Percentiles rank a stretch among this genome's conserved stretches.
These are phyloP conservation scores for Amphipoea oculea DNA, from an alignment of 2,888 invertebrate genomes.

Conservation along the genomic window DNA sequence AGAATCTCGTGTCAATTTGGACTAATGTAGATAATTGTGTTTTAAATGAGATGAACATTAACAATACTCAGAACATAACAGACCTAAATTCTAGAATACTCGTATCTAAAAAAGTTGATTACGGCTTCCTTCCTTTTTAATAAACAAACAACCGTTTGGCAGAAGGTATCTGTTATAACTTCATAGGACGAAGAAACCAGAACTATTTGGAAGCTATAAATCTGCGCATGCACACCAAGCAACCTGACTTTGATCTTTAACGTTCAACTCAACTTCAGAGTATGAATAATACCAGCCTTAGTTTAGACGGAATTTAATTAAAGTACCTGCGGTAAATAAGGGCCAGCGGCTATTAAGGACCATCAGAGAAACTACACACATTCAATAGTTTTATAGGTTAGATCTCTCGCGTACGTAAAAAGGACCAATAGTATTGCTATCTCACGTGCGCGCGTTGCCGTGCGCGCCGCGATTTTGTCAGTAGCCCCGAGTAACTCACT, in stretches of 20 bases:
- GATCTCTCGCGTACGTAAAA: too few species aligned
- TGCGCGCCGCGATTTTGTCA: too few species aligned
- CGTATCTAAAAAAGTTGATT: not conserved
- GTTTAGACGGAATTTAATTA: too few species aligned
- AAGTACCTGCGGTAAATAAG: too few species aligned
- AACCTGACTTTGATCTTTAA: slow-evolving; percentile 57
- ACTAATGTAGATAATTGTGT: not conserved
- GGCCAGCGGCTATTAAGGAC: too few species aligned
- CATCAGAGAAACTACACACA: too few species aligned
- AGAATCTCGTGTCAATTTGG: not conserved
- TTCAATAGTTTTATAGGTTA: too few species aligned
- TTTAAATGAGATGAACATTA: not conserved
- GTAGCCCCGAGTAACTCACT: too few species aligned
- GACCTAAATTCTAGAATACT: not conserved
- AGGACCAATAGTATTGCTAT: too few species aligned
- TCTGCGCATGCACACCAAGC: slow-evolving; percentile 19
- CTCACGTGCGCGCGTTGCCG: too few species aligned
- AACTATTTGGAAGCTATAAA: slow-evolving; percentile 59
- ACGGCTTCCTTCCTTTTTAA: not conserved
- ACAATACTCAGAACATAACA: not conserved
- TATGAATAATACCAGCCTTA: slow-evolving; percentile 38
- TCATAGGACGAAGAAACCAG: slow-evolving; percentile 39
- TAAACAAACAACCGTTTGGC: slow-evolving; percentile 14
- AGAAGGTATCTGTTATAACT: slow-evolving; percentile 30
- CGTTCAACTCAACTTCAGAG: slow-evolving; percentile 25